phyloP scores from a whole-genome alignment of 2,113 vertebrate species.

The Odocoileus hemionus region DNA sequence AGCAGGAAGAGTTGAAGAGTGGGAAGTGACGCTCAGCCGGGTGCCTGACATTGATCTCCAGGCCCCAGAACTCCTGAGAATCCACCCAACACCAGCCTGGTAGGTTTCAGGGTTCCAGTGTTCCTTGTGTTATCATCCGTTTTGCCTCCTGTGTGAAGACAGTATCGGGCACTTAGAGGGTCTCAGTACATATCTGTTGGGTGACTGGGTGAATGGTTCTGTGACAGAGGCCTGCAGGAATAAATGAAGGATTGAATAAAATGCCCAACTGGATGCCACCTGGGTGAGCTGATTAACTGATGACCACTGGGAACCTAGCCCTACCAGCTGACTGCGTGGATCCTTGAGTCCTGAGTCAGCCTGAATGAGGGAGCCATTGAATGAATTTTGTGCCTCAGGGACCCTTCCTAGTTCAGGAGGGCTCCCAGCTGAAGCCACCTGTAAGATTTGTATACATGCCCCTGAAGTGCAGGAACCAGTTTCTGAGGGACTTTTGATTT shows the following conservation, averaged over 20 bases:
- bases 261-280: not conserved
- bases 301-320: not conserved
- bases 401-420: not conserved
- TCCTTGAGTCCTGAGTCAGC: not conserved
- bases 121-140: not conserved
- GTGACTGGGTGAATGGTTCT: not conserved
- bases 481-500: not conserved
- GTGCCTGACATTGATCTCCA: not conserved
- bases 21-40: not conserved
- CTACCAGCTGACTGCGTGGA: not conserved
- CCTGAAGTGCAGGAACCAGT: not conserved
- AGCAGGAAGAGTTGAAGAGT: not conserved
- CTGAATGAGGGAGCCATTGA: not conserved
- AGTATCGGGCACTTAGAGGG: not conserved
- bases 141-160: not conserved
- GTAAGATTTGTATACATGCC: not conserved
- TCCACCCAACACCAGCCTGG: not conserved
- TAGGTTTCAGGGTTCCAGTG: not conserved
- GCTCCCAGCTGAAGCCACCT: not conserved
- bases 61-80: not conserved
- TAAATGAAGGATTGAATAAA: not conserved
- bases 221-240: not conserved
- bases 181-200: not conserved
- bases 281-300: not conserved
- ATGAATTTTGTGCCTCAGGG: not conserved